Evolutionary conservation across 2,888 invertebrate genomes (phyloP).

Genomic region (Gnatocerus cornutus): DNA sequence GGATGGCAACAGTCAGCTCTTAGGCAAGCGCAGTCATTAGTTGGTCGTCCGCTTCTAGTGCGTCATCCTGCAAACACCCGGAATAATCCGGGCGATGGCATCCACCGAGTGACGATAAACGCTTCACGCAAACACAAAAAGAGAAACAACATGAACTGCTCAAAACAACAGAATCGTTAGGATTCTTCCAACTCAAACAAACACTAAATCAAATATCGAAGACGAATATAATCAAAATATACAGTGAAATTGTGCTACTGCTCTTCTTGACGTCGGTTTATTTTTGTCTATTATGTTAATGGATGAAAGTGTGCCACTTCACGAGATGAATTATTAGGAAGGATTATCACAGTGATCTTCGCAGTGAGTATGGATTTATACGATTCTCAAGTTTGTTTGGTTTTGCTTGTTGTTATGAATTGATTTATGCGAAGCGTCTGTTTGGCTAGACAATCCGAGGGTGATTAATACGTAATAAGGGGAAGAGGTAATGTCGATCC

Average conservation of each 20-base stretch:
- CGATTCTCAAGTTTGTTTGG: constrained; percentile 5
- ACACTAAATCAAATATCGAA: constrained; percentile 6
- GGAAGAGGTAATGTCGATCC: neutral
- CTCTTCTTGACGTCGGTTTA: constrained; percentile 15
- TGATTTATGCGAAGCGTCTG: constrained; percentile 9
- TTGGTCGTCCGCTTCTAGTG: constrained; percentile 33
- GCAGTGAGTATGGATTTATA: constrained; percentile 5
- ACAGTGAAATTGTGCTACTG: constrained; percentile 24
- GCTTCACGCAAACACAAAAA: constrained; percentile 22
- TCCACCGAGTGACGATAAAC: constrained; percentile 21
- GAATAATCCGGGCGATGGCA: constrained; percentile 46
- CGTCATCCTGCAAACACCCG: constrained; percentile 42
- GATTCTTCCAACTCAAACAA: constrained; percentile 4
- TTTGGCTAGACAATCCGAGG: neutral
- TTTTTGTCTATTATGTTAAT: constrained; percentile 21
- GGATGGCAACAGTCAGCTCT: constrained; percentile 21
- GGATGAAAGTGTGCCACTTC: constrained; percentile 37
- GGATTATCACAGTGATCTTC: constrained; percentile 10
- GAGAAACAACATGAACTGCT: constrained; percentile 39
- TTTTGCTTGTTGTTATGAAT: constrained; percentile 1
- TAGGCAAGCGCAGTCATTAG: constrained; percentile 32
- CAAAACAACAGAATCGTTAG: constrained; percentile 24
- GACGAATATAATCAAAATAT: constrained; percentile 19
- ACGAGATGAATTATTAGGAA: constrained; percentile 26
- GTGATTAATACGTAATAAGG: neutral